Evolutionary conservation across 1,140 invertebrate species (phyloP), one percentile per base, ranked within the genome.

Genomic region (Choristoneura fumiferana): DNA sequence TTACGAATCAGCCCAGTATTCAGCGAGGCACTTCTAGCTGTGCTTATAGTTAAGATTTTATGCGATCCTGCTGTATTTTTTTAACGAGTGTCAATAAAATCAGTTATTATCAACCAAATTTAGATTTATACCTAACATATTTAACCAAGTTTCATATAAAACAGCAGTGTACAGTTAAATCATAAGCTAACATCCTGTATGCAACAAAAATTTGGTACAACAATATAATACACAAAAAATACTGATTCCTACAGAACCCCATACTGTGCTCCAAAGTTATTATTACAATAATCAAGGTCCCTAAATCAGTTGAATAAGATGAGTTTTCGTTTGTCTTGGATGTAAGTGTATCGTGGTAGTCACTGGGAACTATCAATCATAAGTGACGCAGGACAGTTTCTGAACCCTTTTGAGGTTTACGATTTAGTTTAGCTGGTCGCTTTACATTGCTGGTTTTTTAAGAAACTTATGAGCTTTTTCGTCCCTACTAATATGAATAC

Each of bases 321-420:
- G 57, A 14, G n/a, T n/a, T 59, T 64, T 63, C 18, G 8, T 37
- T 8, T 57, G 10, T 54, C 13, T 15, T 45, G 33, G 45, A 37
- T 38, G 38, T 57, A 54, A 56, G 13, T 37, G 8, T 34, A 39
- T 36, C 0, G 10, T 49, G 17, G 43, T 49, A 8, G 6, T 49
- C 29, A n/a, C 8, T 17, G 18, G n/a, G 14, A 22, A 49, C 38
- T 53, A 73, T 76, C 65, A 76, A 76, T 76, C 73, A 76, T 68
- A 71, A 37, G 38, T 63, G 71, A 67, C 68, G 58, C 61, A 59
- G 39, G 54, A 64, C 62, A 61, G 49, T 54, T 43, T 54, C 52
- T 40, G 34, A 49, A 17, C 43, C 22, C 43, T 49, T 49, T 49
- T 22, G 18, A 22, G 43, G 43, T 33, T 49, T 49, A 22, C 43